phyloP scores from a whole-genome alignment of 2,113 vertebrate genomes.

The Etheostoma cragini region DNA sequence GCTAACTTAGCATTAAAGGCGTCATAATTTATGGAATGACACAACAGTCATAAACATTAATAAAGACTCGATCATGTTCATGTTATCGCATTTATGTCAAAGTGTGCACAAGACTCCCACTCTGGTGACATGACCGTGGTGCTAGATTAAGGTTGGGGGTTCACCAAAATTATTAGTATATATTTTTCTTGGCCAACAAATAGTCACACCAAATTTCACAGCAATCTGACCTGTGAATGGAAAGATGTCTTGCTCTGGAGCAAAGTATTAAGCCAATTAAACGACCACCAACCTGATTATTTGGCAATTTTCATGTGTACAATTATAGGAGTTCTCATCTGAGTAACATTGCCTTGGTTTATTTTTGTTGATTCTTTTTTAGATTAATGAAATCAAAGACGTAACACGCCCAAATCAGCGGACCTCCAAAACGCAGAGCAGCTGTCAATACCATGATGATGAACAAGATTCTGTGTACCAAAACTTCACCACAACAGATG shows the following conservation, averaged over 20 bases:
- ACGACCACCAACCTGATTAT: not conserved
- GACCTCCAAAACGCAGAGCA: not conserved
- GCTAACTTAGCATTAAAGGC: too few species aligned
- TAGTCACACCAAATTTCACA: not conserved
- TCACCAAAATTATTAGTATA: not conserved
- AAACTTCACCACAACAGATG: not conserved
- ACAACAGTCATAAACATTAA: too few species aligned
- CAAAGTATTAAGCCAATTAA: not conserved
- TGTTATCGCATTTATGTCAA: too few species aligned
- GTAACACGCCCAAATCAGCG: rapidly evolving
- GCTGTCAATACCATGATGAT: not conserved
- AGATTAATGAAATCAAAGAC: slow-evolving; percentile 32
- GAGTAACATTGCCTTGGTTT: not conserved
- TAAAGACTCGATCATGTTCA: too few species aligned
- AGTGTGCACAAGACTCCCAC: too few species aligned
- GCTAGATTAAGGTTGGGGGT: too few species aligned
- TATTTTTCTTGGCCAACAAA: not conserved
- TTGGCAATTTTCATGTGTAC: not conserved
- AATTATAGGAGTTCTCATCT: not conserved
- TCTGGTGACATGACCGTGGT: too few species aligned
- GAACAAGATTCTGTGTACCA: slow-evolving; percentile 24
- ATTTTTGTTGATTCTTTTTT: not conserved
- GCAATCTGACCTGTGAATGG: not conserved
- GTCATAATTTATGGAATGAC: too few species aligned
- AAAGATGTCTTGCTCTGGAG: not conserved